Base-by-base conservation (phyloP, 1,140 invertebrate species). In the Meloidogyne hapla region DNA sequence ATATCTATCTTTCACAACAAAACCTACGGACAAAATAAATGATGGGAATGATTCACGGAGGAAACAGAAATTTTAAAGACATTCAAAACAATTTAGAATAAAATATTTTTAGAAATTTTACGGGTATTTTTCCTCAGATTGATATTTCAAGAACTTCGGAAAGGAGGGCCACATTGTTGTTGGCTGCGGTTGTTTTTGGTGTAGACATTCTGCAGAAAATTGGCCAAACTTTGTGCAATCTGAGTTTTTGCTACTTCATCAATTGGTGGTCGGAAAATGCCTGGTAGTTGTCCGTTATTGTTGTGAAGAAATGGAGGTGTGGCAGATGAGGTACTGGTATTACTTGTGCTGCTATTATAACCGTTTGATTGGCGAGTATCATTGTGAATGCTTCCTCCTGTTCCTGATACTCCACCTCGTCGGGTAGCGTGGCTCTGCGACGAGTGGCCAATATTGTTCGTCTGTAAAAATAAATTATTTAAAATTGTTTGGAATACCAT, bases 191-290 rank as follows among this genome's bases (percentile, higher is more conserved):
- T 75, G 69, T 77, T 77, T 67, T 77, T 77, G 10, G 48, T 13
- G 70, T 33, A 63, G 25, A 77, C 71, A 38, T 26, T 21, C 21
- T 77, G 75, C 76, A 80, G 66, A 65, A 80, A 80, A 26, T 65
- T 28, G 38, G 69, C 77, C 38, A 78, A 48, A 15, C 80, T 69
- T 12, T 80, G 65, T 15, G 77, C 78, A 40, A 78, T 40, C 12
- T 80, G 42, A 10, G 25, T 56, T 26, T 25, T 78, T 25, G 77
- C 75, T 13, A 79, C 61, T 2, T 78, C 77, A 28, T 78, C 56
- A 9, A 78, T 78, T 26, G 28, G 1, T 1, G 77, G 78, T 21
- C 77, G 73, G 23, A 79, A 78, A 61, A 77, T 48, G 4, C 25
- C 25, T 18, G 8, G 18, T n/a, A 15, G 15, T 68, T 28, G 65